Percentiles rank a stretch among this genome's conserved stretches.
Conservation (phyloP, 2,797 vertebrate species). For the Myotis daubentonii region DNA sequence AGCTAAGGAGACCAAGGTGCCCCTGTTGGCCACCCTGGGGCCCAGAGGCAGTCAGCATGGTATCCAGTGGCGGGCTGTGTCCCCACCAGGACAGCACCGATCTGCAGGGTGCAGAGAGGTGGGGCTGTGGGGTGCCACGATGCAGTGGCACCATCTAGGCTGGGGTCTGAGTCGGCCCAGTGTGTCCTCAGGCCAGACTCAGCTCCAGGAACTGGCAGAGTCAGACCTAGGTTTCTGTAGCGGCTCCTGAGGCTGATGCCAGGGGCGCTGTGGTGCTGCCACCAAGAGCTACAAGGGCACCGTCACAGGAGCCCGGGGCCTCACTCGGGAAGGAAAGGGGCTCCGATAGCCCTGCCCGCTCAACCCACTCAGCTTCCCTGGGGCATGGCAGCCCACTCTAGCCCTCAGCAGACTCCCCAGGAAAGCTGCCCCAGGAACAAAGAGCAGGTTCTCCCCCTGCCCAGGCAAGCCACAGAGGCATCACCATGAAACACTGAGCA, state of each 20-base stretch:
- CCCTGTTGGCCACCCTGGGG: neutral
- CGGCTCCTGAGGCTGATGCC: neutral
- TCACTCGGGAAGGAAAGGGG: neutral
- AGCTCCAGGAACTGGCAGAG: neutral
- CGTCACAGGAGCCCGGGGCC: neutral
- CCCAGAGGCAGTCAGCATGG: too few relatives aligned
- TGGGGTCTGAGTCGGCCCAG: rapidly evolving
- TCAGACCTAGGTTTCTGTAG: neutral
- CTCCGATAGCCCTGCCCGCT: neutral
- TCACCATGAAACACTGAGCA: neutral
- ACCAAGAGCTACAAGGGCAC: neutral
- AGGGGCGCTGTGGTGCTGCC: neutral
- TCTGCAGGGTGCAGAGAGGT: neutral
- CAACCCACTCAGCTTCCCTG: neutral
- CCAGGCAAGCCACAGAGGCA: neutral
- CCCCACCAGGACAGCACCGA: rapidly evolving
- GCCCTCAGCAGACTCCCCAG: neutral
- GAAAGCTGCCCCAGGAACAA: neutral
- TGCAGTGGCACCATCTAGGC: neutral
- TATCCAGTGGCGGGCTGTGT: neutral
- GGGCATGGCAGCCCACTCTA: neutral
- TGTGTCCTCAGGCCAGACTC: neutral
- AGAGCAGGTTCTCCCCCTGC: neutral
- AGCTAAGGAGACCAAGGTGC: conserved; percentile 25
- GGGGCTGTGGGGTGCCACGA: neutral